These are phyloP conservation scores for Leucopsar rothschildi DNA, from an alignment of 2,113 vertebrate species.

Conservation along the genomic window DNA sequence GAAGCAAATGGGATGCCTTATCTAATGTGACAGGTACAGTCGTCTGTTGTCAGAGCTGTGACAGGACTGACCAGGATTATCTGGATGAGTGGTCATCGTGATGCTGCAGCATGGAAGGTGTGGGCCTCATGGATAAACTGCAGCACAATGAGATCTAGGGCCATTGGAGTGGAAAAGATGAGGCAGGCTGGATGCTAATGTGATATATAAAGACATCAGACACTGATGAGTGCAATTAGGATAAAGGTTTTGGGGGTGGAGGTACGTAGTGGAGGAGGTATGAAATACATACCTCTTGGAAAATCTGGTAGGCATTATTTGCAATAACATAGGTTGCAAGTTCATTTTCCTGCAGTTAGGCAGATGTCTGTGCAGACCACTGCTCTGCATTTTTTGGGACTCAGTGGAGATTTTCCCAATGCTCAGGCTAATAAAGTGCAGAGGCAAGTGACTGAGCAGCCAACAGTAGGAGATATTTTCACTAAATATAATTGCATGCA, in stretches of 20 bases:
- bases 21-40: slow-evolving; percentile 58
- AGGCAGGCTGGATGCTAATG: background rate
- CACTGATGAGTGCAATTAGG: background rate
- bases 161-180: background rate
- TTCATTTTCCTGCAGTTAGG: background rate
- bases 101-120: slow-evolving; percentile 12
- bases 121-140: background rate
- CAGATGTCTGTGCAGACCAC: background rate
- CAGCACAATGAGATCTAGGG: background rate
- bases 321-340: background rate
- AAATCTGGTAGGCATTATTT: background rate
- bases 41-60: slow-evolving; percentile 39
- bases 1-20: slow-evolving; percentile 50
- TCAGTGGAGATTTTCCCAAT: background rate
- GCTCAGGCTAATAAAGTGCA: background rate
- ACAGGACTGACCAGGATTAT: slow-evolving; percentile 47
- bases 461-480: background rate
- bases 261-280: background rate
- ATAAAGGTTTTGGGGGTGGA: background rate
- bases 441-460: background rate
- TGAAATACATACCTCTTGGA: background rate
- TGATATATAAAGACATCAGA: background rate
- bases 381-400: background rate
- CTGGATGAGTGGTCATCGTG: background rate
- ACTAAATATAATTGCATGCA: background rate